Base-by-base conservation (phyloP, 2,888 invertebrate genomes). In the Vanessa cardui region DNA sequence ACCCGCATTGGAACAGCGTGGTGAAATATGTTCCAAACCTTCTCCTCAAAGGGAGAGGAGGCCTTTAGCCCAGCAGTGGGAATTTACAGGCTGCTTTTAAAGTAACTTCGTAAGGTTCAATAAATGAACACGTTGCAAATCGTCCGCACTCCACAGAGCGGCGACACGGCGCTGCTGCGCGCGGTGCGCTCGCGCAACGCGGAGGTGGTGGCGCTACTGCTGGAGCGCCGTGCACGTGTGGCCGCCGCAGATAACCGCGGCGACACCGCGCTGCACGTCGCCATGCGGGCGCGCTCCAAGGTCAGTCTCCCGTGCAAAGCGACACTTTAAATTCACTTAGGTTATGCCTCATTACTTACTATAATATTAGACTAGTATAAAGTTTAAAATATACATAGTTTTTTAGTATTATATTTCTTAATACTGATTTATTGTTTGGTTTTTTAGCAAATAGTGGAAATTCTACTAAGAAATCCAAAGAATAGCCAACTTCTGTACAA, bases 201-300 rank as follows among this genome's bases (percentile, higher is more conserved):
- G 49, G 98, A 98, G 82, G 96, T 98, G 81, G 98, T 98, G 54
- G 97, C 98, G 82, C 85, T 99, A 78, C 89, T 99, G 72, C 88
- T 99, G 72, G 98, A 99, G 80, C 96, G 97, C 76, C 97, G 98
- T 79, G 97, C 99, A 9, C 98, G 98, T 87, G 98, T 99, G 31
- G 96, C 96, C 64, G 98, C 98, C 6, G 95, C 95, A n/a, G 98
- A 97, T 83, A 96, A 96, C 79, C 95, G 97, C 79, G 99, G 99
- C 0, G 99, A 99, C 86, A 99, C 99, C 49, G 97, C 97, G 21
- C 93, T 99, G 50, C 99, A 99, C 85, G 97, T 99, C 76, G 98
- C 99, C 0, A 97, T 99, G 96, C 94, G 99, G 70, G 98, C 99
- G 0, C 94, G 99, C 64, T 98, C 98, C 49, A 97, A 97, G 89